A percentile compares a stretch with the other conserved stretches of the same genome.
Evolutionary conservation across 2,797 vertebrate genomes (phyloP).

Genomic region (Chaenodraco wilsoni): DNA sequence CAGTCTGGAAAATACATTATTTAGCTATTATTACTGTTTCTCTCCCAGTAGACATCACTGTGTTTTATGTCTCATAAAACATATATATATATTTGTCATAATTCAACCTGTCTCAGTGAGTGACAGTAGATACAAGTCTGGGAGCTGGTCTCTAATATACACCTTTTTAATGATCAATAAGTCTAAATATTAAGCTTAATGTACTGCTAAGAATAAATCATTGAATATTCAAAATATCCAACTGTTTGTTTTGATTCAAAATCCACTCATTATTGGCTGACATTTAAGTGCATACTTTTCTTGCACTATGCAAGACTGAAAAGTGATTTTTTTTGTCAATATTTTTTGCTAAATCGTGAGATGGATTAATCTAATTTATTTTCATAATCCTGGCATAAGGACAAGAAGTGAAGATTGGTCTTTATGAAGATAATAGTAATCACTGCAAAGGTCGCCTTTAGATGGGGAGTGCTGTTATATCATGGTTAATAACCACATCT

Average conservation of each 20-base stretch:
- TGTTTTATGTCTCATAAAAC: constrained; percentile 22
- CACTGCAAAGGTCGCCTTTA: not conserved
- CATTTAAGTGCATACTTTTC: not conserved
- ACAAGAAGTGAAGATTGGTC: constrained; percentile 11
- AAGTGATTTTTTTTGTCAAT: not conserved
- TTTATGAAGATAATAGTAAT: not conserved
- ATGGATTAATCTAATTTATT: constrained; percentile 18
- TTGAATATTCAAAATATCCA: not conserved
- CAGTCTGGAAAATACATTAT: constrained; percentile 16
- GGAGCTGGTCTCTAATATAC: not conserved
- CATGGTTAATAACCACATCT: not conserved
- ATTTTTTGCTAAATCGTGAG: constrained; percentile 17
- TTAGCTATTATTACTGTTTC: constrained; percentile 27
- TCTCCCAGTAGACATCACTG: constrained; percentile 6
- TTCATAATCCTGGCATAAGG: constrained; percentile 5
- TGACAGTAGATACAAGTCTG: not conserved
- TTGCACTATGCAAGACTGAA: constrained; percentile 1
- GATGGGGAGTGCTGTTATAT: not conserved
- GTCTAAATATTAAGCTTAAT: not conserved
- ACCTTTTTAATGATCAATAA: not conserved
- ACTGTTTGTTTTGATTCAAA: not conserved
- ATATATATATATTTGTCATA: constrained; percentile 5
- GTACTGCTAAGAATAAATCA: not conserved
- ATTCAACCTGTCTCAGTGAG: not conserved
- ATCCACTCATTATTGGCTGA: not conserved